Evolutionary conservation across 2,888 invertebrate genomes (phyloP), one percentile per base, ranked within the genome.

Genomic region (Venusia cambrica): DNA sequence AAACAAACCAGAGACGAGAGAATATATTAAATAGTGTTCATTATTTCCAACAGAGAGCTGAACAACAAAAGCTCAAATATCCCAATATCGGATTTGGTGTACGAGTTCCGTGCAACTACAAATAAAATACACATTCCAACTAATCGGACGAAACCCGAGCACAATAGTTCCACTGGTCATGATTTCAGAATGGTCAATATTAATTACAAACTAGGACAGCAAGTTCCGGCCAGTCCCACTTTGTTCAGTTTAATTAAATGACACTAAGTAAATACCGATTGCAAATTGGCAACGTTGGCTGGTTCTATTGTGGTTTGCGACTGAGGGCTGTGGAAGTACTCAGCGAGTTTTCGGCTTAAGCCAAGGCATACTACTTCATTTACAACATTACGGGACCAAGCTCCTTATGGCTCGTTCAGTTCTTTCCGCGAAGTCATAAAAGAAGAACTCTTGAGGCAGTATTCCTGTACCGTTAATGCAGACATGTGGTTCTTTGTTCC

Each of bases 281-380:
- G 64, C 61, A 65, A 74, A 73, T 71, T 73, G 65, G 56, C 60
- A 48, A 56, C 57, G 49, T n/a, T n/a, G n/a, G n/a, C n/a, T n/a
- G n/a, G n/a, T 57, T 54, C 57, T 55, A 59, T 64, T 66, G 66
- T 55, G 57, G 51, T 44, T 40, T 57, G 50, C 53, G 34, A 45
- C 47, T 47, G 51, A 40, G 48, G 56, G 51, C 51, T 53, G 52
- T 57, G 53, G 21, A 30, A 30, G 45, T 33, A 38, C 20, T 4
- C 30, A 49, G 52, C 54, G 64, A 72, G 66, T 63, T 74, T 71
- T 69, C 55, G 65, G 65, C 62, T 70, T 72, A 71, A 75, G 74
- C 73, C 73, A 73, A 61, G 52, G 65, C 63, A 69, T 77, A 81
- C 77, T 81, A 72, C 80, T 77, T 83, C 77, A 83, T 81, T 84